Evolutionary conservation across 2,797 vertebrate species (phyloP).

Genomic region (Martes flavigula): DNA sequence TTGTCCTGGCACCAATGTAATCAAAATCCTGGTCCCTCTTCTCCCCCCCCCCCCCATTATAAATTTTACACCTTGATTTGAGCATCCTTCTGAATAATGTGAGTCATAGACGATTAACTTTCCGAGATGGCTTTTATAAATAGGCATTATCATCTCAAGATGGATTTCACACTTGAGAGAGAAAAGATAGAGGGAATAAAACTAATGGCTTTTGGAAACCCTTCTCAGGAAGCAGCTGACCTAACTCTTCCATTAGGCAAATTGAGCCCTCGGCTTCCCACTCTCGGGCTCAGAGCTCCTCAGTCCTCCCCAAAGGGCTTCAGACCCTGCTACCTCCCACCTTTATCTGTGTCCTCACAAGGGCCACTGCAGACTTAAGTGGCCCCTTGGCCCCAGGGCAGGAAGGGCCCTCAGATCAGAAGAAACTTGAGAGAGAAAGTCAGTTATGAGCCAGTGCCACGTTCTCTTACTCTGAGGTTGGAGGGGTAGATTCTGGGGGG

Average conservation of each 20-base stretch:
- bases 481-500: neutral
- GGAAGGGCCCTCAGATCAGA: neutral
- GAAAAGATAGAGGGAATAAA: neutral
- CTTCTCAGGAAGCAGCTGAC: neutral
- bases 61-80: constrained; percentile 8
- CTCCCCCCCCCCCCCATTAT: too few relatives aligned
- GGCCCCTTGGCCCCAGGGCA: neutral
- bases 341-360: neutral
- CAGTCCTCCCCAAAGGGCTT: neutral
- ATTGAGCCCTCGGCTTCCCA: neutral
- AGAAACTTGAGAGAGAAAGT: neutral
- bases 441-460: neutral
- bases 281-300: neutral
- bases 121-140: constrained; percentile 14
- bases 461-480: neutral
- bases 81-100: neutral
- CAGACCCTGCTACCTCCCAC: neutral
- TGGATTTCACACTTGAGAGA: neutral
- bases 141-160: neutral
- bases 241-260: neutral
- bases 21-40: neutral
- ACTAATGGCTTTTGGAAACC: neutral
- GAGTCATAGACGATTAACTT: neutral
- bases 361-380: neutral
- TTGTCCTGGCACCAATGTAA: neutral